phyloP scores from a whole-genome alignment of 2,888 invertebrate species.

The Pyrrhosoma nymphula region DNA sequence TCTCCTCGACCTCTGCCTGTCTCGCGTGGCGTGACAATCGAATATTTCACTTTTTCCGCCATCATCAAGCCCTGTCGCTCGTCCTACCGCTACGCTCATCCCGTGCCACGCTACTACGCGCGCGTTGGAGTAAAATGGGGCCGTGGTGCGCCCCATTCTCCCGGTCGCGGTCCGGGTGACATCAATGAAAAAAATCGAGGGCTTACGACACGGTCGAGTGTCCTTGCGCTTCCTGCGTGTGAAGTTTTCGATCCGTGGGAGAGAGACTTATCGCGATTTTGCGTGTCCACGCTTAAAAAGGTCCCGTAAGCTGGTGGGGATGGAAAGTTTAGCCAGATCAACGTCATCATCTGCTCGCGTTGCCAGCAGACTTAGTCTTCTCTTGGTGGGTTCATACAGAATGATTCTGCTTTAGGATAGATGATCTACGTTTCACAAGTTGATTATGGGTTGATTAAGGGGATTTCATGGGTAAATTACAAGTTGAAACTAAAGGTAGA shows the following conservation, averaged over 20 bases:
- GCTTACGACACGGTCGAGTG: background rate
- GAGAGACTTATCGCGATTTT: background rate
- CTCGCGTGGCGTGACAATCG: background rate
- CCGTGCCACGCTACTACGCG: constrained; percentile 11
- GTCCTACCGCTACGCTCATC: background rate
- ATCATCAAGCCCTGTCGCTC: background rate
- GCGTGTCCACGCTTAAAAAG: background rate
- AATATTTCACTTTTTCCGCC: constrained; percentile 1
- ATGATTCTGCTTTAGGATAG: no score
- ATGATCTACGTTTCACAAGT: no score
- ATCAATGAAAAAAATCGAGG: background rate
- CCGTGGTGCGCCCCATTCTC: background rate
- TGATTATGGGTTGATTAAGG: no score
- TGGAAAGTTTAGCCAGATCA: no score
- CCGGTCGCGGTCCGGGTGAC: background rate
- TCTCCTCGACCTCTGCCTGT: background rate
- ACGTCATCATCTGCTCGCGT: no score
- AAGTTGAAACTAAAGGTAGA: no score
- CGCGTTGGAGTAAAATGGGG: background rate
- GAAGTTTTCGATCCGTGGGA: background rate
- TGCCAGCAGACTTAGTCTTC: no score
- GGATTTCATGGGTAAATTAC: no score
- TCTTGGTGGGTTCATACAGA: no score
- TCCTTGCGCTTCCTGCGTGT: background rate
- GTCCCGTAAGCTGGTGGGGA: background rate